Base-by-base conservation (phyloP, 2,113 vertebrate species). In the Percina caprodes region DNA sequence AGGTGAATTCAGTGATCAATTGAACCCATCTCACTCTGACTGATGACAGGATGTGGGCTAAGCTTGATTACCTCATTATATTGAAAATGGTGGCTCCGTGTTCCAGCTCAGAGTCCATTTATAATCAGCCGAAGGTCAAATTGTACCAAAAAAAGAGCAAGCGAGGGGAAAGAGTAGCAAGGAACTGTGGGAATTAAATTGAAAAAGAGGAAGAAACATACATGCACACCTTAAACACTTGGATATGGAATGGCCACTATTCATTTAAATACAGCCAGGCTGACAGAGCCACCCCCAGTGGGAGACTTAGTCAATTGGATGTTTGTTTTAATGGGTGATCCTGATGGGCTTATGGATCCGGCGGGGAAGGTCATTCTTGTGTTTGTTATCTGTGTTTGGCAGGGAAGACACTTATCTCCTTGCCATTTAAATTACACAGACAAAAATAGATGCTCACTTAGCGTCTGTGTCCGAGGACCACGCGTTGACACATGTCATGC, bases 341-440 rank as follows among this genome's bases (percentile, higher is more conserved):
- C 76, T 75, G 60, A 84, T 88, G 77, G 66, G 86, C 83, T 89
- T 84, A 81, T 87, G 84, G 82, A 87, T 86, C 81, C 59, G 69
- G 21, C 2, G 0, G n/a, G 48, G 75, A 86, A 85, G 82, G 88
- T 89, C 80, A 51, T 69, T 62, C 63, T 65, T 21, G 45, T 65
- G 66, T 80, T 55, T n/a, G 65, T 82, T 77, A 26, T 74, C 76
- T 19, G 58, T 42, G 13, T 39, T 60, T 24, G 2, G 35, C 65
- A 73, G 11, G 13, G 73, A 45, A 35, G 23, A 26, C 35, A 6
- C 49, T 69, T 74, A 55, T 46, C 59, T 15, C 24, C 46, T 26
- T 15, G 72, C 69, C 80, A 49, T 78, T 90, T 49, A 24, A 85
- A 84, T 67, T 65, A 23, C 69, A 10, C n/a, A 0, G 82, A 69